phyloP scores from a whole-genome alignment of 92 coral and sea anemone species.

The Palythoa grandis region DNA sequence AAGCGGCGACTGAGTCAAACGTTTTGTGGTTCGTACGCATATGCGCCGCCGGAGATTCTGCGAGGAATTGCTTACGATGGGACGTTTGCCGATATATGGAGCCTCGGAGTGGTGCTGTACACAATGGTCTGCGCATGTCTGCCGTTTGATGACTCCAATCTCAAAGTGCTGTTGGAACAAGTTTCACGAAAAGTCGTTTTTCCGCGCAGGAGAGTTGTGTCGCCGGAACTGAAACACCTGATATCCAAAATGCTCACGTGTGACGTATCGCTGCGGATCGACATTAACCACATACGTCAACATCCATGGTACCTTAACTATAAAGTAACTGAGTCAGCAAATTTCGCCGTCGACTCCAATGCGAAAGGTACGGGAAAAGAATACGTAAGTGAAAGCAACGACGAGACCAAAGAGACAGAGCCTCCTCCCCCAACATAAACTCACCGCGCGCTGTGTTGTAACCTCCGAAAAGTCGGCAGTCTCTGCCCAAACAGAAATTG shows the following conservation, averaged over 20 bases:
- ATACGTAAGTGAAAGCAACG: conserved; percentile 45
- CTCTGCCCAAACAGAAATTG: background rate
- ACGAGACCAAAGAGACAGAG: conserved; percentile 52
- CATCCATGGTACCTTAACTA: conserved; percentile 87
- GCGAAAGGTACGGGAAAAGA: conserved; percentile 26
- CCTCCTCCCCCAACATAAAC: conserved; percentile 40
- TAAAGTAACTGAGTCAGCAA: conserved; percentile 44
- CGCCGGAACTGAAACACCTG: conserved; percentile 85
- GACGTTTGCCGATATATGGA: conserved; percentile 96
- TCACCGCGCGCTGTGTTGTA: background rate
- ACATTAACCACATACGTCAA: conserved; percentile 67
- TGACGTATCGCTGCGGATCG: conserved; percentile 81
- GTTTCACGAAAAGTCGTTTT: conserved; percentile 84
- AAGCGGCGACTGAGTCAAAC: conserved; percentile 89
- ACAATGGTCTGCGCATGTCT: conserved; percentile 98
- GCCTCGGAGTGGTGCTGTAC: conserved; percentile 93
- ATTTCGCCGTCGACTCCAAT: conserved; percentile 33
- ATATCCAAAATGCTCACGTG: conserved; percentile 83
- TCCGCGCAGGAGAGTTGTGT: conserved; percentile 77
- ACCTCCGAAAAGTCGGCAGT: too few species aligned
- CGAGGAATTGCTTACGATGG: conserved; percentile 99
- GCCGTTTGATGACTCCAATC: conserved; percentile 96
- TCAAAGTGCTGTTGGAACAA: conserved; percentile 88
- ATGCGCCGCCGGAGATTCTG: conserved; percentile 97
- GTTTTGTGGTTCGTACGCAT: conserved; percentile 97